phyloP scores from a whole-genome alignment of 2,888 invertebrate genomes.

The Drosophila birchii region DNA sequence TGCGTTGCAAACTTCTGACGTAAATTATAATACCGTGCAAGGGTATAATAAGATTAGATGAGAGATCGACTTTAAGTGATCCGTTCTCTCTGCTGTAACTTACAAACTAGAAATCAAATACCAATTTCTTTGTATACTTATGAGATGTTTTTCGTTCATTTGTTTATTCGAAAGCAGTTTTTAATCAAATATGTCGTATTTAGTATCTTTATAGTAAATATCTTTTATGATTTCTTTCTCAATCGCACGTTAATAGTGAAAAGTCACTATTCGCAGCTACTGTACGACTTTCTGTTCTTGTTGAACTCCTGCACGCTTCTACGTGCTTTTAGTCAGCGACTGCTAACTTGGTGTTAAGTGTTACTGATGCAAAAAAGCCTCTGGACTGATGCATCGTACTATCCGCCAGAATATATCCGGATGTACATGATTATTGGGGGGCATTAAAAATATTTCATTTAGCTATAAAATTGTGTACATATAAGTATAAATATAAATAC shows the following conservation, averaged over 20 bases:
- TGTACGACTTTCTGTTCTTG: constrained; percentile 57
- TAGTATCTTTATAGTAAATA: constrained; percentile 67
- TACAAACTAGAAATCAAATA: neutral
- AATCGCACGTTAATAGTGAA: constrained; percentile 63
- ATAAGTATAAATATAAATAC: constrained; percentile 78
- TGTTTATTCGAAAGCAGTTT: constrained; percentile 73
- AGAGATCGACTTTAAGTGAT: neutral
- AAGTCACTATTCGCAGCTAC: constrained; percentile 75
- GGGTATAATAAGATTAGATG: neutral
- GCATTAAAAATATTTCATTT: constrained; percentile 72
- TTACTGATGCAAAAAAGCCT: constrained; percentile 57
- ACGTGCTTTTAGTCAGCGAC: constrained; percentile 41
- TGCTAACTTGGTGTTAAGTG: constrained; percentile 50
- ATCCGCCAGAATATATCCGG: constrained; percentile 31
- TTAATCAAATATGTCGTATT: constrained; percentile 56
- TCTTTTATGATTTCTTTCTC: constrained; percentile 56
- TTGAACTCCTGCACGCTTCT: constrained; percentile 13
- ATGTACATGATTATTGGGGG: constrained; percentile 16
- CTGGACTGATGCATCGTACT: constrained; percentile 54
- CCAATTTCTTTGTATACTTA: neutral
- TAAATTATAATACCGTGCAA: too few relatives aligned
- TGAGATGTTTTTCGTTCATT: constrained; percentile 53
- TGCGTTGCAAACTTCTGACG: too few relatives aligned
- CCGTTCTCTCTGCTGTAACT: neutral
- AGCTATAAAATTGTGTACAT: constrained; percentile 77